phyloP scores from a whole-genome alignment of 1,140 invertebrate species.

The Bombus confusus region DNA sequence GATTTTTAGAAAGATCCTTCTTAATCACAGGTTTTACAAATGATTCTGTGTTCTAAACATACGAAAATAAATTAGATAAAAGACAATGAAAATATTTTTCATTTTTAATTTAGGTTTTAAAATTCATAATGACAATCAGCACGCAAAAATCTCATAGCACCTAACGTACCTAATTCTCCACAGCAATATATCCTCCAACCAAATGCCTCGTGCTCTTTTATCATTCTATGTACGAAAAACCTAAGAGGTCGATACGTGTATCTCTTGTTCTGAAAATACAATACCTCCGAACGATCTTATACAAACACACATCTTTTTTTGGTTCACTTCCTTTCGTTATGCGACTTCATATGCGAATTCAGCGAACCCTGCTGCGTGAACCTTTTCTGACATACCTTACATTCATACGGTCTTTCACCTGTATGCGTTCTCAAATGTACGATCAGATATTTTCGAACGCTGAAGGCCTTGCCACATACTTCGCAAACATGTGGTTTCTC shows the following conservation, averaged over 20 bases:
- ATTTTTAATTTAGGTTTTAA: neutral
- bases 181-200: neutral
- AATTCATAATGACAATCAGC: neutral
- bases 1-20: neutral
- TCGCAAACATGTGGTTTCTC: conserved; percentile 90
- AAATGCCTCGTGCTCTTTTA: neutral
- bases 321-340: conserved; percentile 64
- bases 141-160: neutral
- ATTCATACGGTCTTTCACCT: conserved; percentile 83
- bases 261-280: neutral
- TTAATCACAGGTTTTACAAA: neutral
- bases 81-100: neutral
- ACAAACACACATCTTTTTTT: neutral
- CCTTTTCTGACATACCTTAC: conserved; percentile 86
- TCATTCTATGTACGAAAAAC: neutral
- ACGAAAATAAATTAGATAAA: neutral
- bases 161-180: neutral
- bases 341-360: conserved; percentile 74
- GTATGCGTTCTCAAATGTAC: conserved; percentile 86
- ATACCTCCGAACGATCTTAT: neutral
- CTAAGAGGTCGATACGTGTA: no score
- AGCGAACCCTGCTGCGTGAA: conserved; percentile 84
- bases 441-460: conserved; percentile 84
- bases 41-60: neutral
- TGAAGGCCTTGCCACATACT: conserved; percentile 88